Percentiles rank a stretch among this genome's conserved stretches.
Conservation (phyloP, 2,797 vertebrate species). For the Enteromius treurensis region DNA sequence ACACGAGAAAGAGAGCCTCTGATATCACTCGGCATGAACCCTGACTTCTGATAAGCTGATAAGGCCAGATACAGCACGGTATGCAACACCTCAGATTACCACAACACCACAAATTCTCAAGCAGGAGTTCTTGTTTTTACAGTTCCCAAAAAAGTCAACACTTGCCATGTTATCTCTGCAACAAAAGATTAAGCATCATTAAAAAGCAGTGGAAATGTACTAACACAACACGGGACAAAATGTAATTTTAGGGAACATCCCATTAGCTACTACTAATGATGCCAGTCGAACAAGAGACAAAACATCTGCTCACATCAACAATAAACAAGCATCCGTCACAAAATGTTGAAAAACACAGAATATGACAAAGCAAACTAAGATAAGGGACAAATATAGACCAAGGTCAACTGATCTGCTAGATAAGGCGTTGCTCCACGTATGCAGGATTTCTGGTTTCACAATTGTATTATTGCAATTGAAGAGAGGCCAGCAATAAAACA, state of each 20-base stretch:
- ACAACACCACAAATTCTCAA: not conserved
- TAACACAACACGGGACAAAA: not conserved
- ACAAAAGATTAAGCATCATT: not conserved
- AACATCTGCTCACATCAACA: not conserved
- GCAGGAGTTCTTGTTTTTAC: not conserved
- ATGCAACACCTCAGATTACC: not conserved
- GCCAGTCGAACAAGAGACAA: not conserved
- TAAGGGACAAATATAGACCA: not conserved
- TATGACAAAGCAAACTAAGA: not conserved
- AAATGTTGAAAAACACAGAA: not conserved
- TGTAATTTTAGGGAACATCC: not conserved
- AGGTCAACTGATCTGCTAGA: conserved; percentile 11
- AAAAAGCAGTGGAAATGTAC: not conserved
- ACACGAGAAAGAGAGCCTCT: not conserved
- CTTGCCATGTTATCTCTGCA: not conserved
- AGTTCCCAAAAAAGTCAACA: not conserved
- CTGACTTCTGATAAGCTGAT: not conserved
- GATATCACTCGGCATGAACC: not conserved
- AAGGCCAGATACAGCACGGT: not conserved
- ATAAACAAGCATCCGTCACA: not conserved
- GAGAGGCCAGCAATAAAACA: not conserved
- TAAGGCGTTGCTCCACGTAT: not conserved
- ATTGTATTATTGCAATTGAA: not conserved
- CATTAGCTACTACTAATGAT: not conserved
- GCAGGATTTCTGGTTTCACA: not conserved